Percentiles rank a stretch among this genome's conserved stretches.
Conservation (phyloP, 2,113 vertebrate species). For the Sitta europaea region DNA sequence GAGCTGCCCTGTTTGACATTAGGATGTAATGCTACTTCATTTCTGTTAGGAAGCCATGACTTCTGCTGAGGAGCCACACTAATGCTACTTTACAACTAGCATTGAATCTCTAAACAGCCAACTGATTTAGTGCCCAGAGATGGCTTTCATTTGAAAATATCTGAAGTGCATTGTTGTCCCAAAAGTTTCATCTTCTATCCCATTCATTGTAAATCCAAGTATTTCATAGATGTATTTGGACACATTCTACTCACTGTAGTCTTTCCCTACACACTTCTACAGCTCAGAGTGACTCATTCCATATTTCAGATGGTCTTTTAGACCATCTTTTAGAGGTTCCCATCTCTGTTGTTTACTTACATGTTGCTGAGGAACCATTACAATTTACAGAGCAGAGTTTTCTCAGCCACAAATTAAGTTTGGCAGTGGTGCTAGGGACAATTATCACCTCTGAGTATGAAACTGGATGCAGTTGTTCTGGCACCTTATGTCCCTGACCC, state of each 20-base stretch:
- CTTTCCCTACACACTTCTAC: accelerated
- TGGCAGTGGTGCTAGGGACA: background rate
- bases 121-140: background rate
- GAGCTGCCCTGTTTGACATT: background rate
- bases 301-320: background rate
- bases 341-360: background rate
- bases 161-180: background rate
- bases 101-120: background rate
- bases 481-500: background rate
- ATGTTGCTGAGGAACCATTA: background rate
- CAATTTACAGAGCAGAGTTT: background rate
- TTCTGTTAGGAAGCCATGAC: background rate
- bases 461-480: background rate
- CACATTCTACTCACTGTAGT: background rate
- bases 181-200: background rate
- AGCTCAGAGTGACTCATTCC: background rate
- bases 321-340: background rate
- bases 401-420: background rate
- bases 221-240: background rate
- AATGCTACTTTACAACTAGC: background rate
- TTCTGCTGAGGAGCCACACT: background rate
- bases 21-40: background rate
- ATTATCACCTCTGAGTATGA: background rate
- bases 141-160: background rate
- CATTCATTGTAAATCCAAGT: background rate